Evolutionary conservation across 2,888 invertebrate genomes (phyloP), one percentile per base, ranked within the genome.

Genomic region (Epiblema foenella): DNA sequence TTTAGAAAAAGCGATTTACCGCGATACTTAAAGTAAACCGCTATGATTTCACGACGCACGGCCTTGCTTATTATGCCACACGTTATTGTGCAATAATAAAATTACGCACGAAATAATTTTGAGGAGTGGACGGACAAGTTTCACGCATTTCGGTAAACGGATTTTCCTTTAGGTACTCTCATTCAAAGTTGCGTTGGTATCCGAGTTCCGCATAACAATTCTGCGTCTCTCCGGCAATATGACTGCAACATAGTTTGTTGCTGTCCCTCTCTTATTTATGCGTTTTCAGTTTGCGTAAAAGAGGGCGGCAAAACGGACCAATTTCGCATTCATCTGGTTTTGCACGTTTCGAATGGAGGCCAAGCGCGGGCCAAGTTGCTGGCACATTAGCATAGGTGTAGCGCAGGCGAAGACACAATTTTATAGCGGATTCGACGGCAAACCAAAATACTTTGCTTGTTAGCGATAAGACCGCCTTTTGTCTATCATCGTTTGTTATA

Each of bases 41-140:
- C 11, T 37, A n/a, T 37, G 52, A 54, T 17, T 54, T 18, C 37
- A 62, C 33, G 52, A 52, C 51, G 3, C n/a, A 20, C n/a, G 51
- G n/a, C 64, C 64, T 64, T 52, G 37, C 39, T 54, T 39, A 64
- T 64, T 64, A 64, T 64, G 64, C 39, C 64, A 64, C 39, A 39
- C 64, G n/a, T 7, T 9, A 54, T 64, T 52, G 52, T 54, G 64
- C 54, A 64, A 64, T 52, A 64, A 64, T 24, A 37, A 63, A 37
- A 64, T 64, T 54, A 64, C 64, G 39, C 39, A 24, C 64, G 64
- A 54, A 20, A n/a, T 39, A 52, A 52, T 52, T 33, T 20, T 18
- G 52, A 52, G 52, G 37, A 20, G 64, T 54, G 9, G 64, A 39
- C 63, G 10, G 63, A 52, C 63, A 33, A 24, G 64, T 64, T 51